These are phyloP conservation scores for Lordiphosa collinella DNA, from an alignment of 1,140 invertebrate genomes.

Conservation along the genomic window DNA sequence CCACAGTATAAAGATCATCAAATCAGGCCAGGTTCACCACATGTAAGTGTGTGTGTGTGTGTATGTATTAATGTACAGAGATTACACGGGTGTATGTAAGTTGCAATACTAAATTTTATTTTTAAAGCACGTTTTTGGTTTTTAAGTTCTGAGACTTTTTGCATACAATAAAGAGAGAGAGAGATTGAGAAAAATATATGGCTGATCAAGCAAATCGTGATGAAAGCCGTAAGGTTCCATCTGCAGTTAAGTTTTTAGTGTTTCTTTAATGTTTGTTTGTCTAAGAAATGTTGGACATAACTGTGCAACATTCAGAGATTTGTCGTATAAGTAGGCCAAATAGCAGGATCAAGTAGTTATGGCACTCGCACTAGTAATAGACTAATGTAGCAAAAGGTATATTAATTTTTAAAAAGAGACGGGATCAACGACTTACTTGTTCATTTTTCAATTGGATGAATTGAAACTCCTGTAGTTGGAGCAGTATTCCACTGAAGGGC, in stretches of 20 bases:
- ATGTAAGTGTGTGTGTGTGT: conserved; percentile 8
- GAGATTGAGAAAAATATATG: conserved; percentile 4
- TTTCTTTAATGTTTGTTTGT: too few species aligned
- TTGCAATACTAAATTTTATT: conserved; percentile 72
- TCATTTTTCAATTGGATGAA: too few species aligned
- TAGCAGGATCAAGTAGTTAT: too few species aligned
- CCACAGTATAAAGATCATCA: background rate
- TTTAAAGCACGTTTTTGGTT: conserved; percentile 61
- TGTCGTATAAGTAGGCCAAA: too few species aligned
- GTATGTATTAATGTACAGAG: background rate
- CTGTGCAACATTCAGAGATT: too few species aligned
- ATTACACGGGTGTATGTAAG: conserved; percentile 15
- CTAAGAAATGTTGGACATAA: too few species aligned
- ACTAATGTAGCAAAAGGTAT: too few species aligned
- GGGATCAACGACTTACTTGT: too few species aligned
- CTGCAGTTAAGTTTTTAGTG: background rate
- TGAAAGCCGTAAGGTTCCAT: conserved; percentile 27
- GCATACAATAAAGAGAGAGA: conserved; percentile 49
- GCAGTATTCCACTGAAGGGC: too few species aligned
- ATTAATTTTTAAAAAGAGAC: too few species aligned
- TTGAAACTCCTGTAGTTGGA: too few species aligned
- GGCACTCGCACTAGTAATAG: too few species aligned
- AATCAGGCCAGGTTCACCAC: conserved; percentile 5
- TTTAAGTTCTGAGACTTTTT: conserved; percentile 28
- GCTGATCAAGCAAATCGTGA: conserved; percentile 44